phyloP scores from a whole-genome alignment of 2,113 vertebrate species.

The Crotalus tigris region DNA sequence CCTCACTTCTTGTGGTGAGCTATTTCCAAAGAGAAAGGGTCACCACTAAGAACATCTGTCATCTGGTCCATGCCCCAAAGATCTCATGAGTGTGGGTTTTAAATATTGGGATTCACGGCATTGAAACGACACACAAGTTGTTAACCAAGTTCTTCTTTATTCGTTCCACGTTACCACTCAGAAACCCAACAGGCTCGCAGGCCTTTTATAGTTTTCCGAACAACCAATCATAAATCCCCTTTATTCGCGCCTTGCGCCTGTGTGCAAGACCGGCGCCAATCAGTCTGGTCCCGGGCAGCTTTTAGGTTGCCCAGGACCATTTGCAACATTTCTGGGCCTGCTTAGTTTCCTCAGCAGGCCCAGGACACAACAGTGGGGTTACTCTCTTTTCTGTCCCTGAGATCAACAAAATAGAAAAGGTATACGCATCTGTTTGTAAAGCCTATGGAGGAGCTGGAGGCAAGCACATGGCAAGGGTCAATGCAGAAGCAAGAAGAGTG shows the following conservation, averaged over 20 bases:
- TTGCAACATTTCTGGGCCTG: too few species aligned
- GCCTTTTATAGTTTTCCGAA: too few species aligned
- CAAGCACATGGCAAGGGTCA: not conserved
- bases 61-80: not conserved
- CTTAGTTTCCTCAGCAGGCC: too few species aligned
- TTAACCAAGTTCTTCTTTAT: too few species aligned
- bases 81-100: not conserved
- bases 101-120: too few species aligned
- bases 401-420: not conserved
- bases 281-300: too few species aligned
- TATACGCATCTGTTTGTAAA: not conserved
- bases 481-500: not conserved
- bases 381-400: not conserved
- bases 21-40: not conserved
- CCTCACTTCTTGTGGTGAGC: not conserved
- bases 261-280: rapidly evolving
- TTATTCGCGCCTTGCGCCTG: too few species aligned
- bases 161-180: too few species aligned
- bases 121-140: too few species aligned
- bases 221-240: too few species aligned
- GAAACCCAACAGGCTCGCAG: too few species aligned
- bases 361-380: not conserved
- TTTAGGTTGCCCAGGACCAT: too few species aligned
- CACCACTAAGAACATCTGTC: not conserved
- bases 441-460: not conserved